These are phyloP conservation scores for Scopus umbretta DNA, from an alignment of 2,113 vertebrate genomes.

Conservation along the genomic window DNA sequence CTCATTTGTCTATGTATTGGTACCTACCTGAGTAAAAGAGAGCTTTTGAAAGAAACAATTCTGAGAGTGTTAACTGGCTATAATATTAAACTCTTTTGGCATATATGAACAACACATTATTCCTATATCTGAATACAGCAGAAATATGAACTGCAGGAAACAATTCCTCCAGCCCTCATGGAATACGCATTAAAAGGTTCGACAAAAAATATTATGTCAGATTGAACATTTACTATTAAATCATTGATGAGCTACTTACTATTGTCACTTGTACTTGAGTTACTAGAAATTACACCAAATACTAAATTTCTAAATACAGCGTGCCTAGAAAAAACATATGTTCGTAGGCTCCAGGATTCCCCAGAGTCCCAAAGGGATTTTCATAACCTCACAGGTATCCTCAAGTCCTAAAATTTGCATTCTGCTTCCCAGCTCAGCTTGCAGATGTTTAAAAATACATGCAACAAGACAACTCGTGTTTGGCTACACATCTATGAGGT, in stretches of 20 bases:
- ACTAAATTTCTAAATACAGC: neutral
- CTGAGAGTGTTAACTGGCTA: neutral
- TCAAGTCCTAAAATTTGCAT: slow-evolving; percentile 34
- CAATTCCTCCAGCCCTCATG: neutral
- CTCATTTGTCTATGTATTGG: neutral
- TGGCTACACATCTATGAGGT: slow-evolving; percentile 57
- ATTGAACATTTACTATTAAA: neutral
- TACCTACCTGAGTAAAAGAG: neutral
- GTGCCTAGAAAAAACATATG: neutral
- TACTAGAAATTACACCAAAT: neutral
- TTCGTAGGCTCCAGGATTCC: neutral
- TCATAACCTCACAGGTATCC: slow-evolving; percentile 19
- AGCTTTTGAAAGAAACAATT: neutral
- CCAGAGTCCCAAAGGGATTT: neutral
- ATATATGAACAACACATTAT: neutral
- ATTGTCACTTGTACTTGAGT: neutral
- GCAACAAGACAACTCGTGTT: slow-evolving; percentile 53
- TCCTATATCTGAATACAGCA: neutral
- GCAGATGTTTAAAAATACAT: slow-evolving; percentile 65
- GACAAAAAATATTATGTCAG: neutral
- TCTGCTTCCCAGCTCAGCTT: slow-evolving; percentile 21
- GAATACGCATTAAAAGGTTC: neutral
- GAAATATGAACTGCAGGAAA: neutral
- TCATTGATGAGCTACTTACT: slow-evolving; percentile 5
- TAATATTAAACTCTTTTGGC: neutral